Base-by-base conservation (phyloP, 2,888 invertebrate genomes). In the Orthosia gracilis region DNA sequence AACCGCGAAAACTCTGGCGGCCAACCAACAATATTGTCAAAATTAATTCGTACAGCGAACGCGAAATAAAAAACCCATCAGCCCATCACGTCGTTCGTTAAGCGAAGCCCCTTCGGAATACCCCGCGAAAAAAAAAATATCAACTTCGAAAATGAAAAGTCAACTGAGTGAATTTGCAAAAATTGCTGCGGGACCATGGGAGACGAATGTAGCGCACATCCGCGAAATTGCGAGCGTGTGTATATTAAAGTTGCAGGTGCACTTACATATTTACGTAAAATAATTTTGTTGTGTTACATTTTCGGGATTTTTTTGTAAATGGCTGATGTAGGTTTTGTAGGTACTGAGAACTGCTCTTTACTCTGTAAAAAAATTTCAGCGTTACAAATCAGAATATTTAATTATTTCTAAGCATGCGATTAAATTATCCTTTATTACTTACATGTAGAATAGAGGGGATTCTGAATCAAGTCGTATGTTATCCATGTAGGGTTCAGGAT, bases 81-180 rank as follows among this genome's bases (percentile, higher is more conserved):
- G 88, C 86, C 85, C 87, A 89, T 82, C 87, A 82, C 75, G 83
- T 82, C 82, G 83, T 84, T 89, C 89, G 88, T 91, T 91, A 88
- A 89, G 86, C 80, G 77, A 78, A 80, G 69, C 85, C 90, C 88
- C 75, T 58, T 50, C 80, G 88, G 90, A 84, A 73, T 74, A 76
- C 83, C 73, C 81, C 67, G 78, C 72, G 80, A 73, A 78, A 85
- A 87, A 86, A 88, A 87, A 89, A 64, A 85, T 76, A 76, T 75
- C 74, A 88, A 88, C 85, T 90, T 87, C 76, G 86, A 85, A 89
- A 91, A 91, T 89, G 91, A 89, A 91, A 90, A 91, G 88, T 90
- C 90, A 91, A 92, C 92, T 83, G 89, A 89, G 89, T 89, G 89
- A 92, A 94, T 93, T 94, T 91, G 90, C 86, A 89, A 91, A 94